Evolutionary conservation across 2,113 vertebrate species (phyloP).

Genomic region (Murina feae): DNA sequence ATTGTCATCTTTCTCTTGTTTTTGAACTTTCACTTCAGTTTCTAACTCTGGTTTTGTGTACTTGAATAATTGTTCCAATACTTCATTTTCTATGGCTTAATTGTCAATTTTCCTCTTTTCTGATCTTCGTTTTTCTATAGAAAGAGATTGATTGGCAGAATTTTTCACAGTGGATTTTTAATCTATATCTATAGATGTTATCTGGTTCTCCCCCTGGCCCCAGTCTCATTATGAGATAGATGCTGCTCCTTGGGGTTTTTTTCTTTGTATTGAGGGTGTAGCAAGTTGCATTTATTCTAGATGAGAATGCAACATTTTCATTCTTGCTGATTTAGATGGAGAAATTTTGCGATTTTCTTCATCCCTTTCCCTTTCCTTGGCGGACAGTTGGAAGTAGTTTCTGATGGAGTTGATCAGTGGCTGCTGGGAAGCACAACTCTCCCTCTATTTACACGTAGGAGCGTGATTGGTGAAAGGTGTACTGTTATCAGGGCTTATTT

Average conservation of each 20-base stretch:
- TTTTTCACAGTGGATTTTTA: not conserved
- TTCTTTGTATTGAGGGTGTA: not conserved
- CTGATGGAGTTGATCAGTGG: conserved; percentile 84
- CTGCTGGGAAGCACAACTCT: conserved; percentile 56
- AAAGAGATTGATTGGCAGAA: not conserved
- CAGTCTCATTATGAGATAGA: not conserved
- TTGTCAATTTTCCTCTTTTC: conserved; percentile 86
- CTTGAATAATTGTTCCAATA: conserved; percentile 82
- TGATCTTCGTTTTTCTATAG: conserved; percentile 55
- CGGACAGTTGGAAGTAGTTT: conserved; percentile 85
- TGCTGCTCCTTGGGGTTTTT: conserved; percentile 24
- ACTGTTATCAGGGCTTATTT: conserved; percentile 54
- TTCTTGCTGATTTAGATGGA: conserved; percentile 74
- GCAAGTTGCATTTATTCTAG: conserved; percentile 50
- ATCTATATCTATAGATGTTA: not conserved
- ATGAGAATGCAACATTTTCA: conserved; percentile 53
- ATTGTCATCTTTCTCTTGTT: conserved; percentile 44
- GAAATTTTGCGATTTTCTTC: conserved; percentile 76
- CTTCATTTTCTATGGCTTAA: conserved; percentile 65
- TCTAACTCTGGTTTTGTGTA: conserved; percentile 79
- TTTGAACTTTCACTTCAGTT: conserved; percentile 54
- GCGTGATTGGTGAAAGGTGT: conserved; percentile 56
- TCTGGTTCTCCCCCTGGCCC: conserved; percentile 54
- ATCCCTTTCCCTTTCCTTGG: conserved; percentile 84
- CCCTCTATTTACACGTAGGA: conserved; percentile 43